Base-by-base conservation (phyloP, 2,888 invertebrate genomes). In the Ornithoptera alexandrae region DNA sequence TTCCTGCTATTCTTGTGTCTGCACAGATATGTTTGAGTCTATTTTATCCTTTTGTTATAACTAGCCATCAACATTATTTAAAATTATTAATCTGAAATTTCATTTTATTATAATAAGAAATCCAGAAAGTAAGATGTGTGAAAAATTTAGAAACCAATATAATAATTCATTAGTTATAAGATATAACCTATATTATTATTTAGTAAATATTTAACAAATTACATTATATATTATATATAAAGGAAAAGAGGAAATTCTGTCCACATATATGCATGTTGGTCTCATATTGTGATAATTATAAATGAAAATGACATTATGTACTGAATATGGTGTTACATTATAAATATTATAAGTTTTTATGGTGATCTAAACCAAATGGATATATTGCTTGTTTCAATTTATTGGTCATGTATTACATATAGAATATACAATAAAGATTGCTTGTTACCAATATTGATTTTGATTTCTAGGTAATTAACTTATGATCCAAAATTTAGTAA, bases 251-350 rank as follows among this genome's bases (percentile, higher is more conserved):
- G 50, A 59, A 15, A 8, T 59, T 22, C 22, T 24, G 24, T 24
- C 22, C 22, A 59, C 8, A 22, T 30, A 3, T 30, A 36, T 60
- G n/a, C 8, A 30, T 36, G 8, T 82, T 89, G 88, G 89, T 89
- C 89, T 89, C 89, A 86, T 83, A 78, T 75, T 89, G 88, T 88
- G 89, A 88, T 89, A 88, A 81, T 79, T 77, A 78, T 71, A 61
- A 67, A 65, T 66, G 50, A 69, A 58, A 58, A 58, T 58, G 8
- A 12, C n/a, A 58, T 58, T 58, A 58, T 58, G 22, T 20, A 56
- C 20, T 58, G 57, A n/a, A 58, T 58, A 58, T 58, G 22, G 3
- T 8, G 53, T 20, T 65, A 57, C 20, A 58, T 66, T 20, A 66
- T 39, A 20, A 60, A 60, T 66, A 24, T 18, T 58, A 8, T 22